A percentile compares a stretch with the other conserved stretches of the same genome.
phyloP scores from a whole-genome alignment of 2,888 invertebrate genomes.

The Cantharis flavilabris region DNA sequence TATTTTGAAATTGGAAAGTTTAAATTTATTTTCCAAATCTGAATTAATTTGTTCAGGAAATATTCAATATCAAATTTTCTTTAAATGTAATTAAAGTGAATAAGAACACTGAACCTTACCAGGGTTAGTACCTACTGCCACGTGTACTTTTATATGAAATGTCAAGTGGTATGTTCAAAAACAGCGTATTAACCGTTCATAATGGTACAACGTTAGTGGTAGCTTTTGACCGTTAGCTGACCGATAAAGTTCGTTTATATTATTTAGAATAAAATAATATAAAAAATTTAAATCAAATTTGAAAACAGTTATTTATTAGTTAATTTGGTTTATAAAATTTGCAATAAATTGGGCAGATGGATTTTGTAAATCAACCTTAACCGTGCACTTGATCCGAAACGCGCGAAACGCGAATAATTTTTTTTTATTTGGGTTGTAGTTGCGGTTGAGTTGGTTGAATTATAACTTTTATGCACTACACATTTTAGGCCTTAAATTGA shows the following conservation, averaged over 20 bases:
- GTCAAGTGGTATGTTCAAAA: neutral
- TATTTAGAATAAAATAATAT: neutral
- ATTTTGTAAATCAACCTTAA: no score
- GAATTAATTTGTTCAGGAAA: no score
- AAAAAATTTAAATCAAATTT: neutral
- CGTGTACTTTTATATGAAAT: neutral
- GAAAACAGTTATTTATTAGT: no score
- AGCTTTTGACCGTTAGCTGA: neutral
- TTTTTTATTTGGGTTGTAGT: no score
- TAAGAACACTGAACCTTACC: neutral
- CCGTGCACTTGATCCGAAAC: no score
- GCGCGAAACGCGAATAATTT: no score
- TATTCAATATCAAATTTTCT: neutral
- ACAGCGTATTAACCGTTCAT: neutral
- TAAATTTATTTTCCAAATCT: no score
- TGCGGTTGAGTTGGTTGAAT: no score
- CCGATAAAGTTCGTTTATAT: neutral
- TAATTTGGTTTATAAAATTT: no score
- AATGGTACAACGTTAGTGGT: neutral
- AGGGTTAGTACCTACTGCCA: neutral
- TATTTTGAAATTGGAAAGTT: no score
- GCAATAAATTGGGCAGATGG: no score
- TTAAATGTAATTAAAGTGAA: neutral
- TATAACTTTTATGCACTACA: no score
- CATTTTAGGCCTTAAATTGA: neutral